Evolutionary conservation across 2,888 invertebrate genomes (phyloP).

Genomic region (Nineta flava): DNA sequence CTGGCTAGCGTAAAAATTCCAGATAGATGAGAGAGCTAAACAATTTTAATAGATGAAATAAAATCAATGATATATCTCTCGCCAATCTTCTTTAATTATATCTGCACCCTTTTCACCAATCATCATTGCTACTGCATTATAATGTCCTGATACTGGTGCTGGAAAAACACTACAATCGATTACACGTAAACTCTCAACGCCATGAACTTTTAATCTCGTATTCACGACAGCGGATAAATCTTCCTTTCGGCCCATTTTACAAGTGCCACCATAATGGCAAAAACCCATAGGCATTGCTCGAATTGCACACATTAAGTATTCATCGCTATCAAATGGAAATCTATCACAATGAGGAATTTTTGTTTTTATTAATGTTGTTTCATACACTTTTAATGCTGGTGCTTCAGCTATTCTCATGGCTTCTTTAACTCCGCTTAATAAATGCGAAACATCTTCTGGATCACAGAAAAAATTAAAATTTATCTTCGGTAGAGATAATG

Average conservation of each 20-base stretch:
- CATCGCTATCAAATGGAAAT: slow-evolving; percentile 33
- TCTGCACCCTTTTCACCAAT: slow-evolving; percentile 24
- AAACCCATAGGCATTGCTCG: slow-evolving; percentile 42
- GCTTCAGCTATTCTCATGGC: slow-evolving; percentile 39
- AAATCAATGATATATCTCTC: no score
- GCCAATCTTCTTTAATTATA: slow-evolving; percentile 16
- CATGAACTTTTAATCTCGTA: slow-evolving; percentile 21
- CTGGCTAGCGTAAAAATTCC: no score
- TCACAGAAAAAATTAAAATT: slow-evolving; percentile 66
- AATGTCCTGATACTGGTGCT: slow-evolving; percentile 21
- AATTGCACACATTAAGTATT: slow-evolving; percentile 49
- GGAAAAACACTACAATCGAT: slow-evolving; percentile 25
- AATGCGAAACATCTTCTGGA: slow-evolving; percentile 41
- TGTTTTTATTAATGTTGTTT: slow-evolving; percentile 34
- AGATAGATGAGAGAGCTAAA: no score
- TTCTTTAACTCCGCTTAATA: slow-evolving; percentile 41
- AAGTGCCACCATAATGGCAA: slow-evolving; percentile 47
- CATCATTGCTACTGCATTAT: slow-evolving; percentile 23
- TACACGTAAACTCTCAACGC: slow-evolving; percentile 21
- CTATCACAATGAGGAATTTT: slow-evolving; percentile 43
- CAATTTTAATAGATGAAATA: no score
- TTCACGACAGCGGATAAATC: slow-evolving; percentile 49
- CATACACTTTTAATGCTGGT: slow-evolving; percentile 39
- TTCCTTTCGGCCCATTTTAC: slow-evolving; percentile 44
- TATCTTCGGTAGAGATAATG: slow-evolving; percentile 56